A percentile compares a stretch with the other conserved stretches of the same genome.
Evolutionary conservation across 2,113 vertebrate genomes (phyloP).

Genomic region (Clupea harengus): DNA sequence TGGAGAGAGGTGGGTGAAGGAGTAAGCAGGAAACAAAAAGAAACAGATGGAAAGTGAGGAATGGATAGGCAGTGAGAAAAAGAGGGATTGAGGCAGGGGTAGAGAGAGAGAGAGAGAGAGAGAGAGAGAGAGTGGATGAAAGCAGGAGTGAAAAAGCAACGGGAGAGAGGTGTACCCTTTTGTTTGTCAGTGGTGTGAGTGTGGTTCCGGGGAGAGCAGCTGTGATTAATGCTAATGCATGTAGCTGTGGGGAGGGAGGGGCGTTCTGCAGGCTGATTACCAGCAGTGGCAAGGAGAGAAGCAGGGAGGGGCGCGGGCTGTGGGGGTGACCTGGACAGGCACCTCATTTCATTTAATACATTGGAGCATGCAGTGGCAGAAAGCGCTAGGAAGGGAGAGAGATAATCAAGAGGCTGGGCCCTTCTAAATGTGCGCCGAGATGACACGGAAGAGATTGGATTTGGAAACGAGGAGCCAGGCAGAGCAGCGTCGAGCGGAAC

Average conservation of each 20-base stretch:
- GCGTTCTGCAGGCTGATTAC: slow-evolving; percentile 70
- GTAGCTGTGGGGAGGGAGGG: slow-evolving; percentile 64
- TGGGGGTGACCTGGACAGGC: slow-evolving; percentile 85
- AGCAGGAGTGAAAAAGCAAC: slow-evolving; percentile 19
- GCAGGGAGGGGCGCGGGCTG: slow-evolving; percentile 59
- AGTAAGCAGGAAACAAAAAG: slow-evolving; percentile 29
- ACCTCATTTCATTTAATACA: slow-evolving; percentile 96
- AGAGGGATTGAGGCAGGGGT: slow-evolving; percentile 19
- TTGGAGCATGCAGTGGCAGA: slow-evolving; percentile 75
- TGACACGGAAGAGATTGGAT: slow-evolving; percentile 91
- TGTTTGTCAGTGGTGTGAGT: slow-evolving; percentile 51
- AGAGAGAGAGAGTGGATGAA: slow-evolving; percentile 24
- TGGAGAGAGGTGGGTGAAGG: not conserved
- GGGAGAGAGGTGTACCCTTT: slow-evolving; percentile 62
- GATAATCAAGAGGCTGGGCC: slow-evolving; percentile 84
- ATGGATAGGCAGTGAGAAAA: not conserved
- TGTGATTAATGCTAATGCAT: slow-evolving; percentile 75
- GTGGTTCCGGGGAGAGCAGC: slow-evolving; percentile 29
- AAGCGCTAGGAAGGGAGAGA: slow-evolving; percentile 78
- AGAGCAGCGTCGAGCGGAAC: slow-evolving; percentile 81
- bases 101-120: not conserved
- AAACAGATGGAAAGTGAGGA: slow-evolving; percentile 5
- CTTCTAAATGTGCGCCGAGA: slow-evolving; percentile 83
- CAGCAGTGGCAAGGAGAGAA: slow-evolving; percentile 55
- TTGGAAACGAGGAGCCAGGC: slow-evolving; percentile 82